A percentile compares a stretch with the other conserved stretches of the same genome.
Evolutionary conservation across 1,140 invertebrate genomes (phyloP).

Genomic region (Meloidogyne chitwoodi): DNA sequence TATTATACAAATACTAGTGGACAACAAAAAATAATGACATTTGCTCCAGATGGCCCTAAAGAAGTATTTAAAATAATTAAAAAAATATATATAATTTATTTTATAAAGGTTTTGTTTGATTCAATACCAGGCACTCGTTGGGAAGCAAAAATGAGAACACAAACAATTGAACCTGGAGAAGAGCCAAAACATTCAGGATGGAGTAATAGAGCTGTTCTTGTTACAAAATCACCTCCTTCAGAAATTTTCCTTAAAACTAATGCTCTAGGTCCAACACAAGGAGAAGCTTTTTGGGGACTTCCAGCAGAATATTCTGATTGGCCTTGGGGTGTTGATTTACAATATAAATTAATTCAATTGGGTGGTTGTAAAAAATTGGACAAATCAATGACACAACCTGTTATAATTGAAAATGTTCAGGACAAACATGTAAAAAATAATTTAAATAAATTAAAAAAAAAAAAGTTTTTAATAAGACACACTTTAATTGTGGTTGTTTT

Average conservation of each 20-base stretch:
- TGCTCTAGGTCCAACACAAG: slow-evolving; percentile 49
- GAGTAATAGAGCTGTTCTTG: slow-evolving; percentile 47
- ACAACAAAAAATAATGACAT: not conserved
- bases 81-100: slow-evolving; percentile 30
- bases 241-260: slow-evolving; percentile 59
- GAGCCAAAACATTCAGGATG: slow-evolving; percentile 51
- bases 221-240: slow-evolving; percentile 49
- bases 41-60: slow-evolving; percentile 32
- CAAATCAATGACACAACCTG: slow-evolving; percentile 45
- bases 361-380: slow-evolving; percentile 47
- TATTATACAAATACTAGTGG: slow-evolving; percentile 40
- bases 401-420: slow-evolving; percentile 57
- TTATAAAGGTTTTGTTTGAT: slow-evolving; percentile 32
- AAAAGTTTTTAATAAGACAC: too few species aligned
- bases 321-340: slow-evolving; percentile 58
- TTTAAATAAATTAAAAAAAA: too few species aligned
- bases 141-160: slow-evolving; percentile 57
- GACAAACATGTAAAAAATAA: slow-evolving; percentile 40
- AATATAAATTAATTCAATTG: slow-evolving; percentile 49
- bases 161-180: slow-evolving; percentile 57
- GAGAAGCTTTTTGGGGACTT: slow-evolving; percentile 54
- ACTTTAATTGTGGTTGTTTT: too few species aligned
- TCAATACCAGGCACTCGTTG: slow-evolving; percentile 54
- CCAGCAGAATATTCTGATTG: slow-evolving; percentile 55
- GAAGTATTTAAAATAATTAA: slow-evolving; percentile 27